Evolutionary conservation across 2,888 invertebrate species (phyloP), one percentile per base, ranked within the genome.

Genomic region (Leuctra nigra): DNA sequence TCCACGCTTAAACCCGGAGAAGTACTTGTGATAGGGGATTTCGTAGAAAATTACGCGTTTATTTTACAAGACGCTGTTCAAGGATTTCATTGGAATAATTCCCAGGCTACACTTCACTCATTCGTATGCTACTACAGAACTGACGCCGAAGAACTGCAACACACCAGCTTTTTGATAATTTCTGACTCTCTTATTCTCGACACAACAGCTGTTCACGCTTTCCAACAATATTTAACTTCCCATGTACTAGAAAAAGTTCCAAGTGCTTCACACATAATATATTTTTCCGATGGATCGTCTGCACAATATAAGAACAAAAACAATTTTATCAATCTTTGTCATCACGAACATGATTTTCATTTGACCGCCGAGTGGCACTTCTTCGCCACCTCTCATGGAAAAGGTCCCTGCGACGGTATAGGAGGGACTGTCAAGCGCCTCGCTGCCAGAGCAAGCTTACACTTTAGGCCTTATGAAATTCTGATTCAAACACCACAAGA

Each of bases 391-490:
- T 47, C 60, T 16, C 61, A 62, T 53, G 59, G 61, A 2, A 61
- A 61, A 46, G 56, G 57, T 23, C 35, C 61, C 4, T 59, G 61
- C 48, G 61, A 62, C 55, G 61, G 55, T 41, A 38, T 61, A 14
- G 64, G 61, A 25, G 63, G 62, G 18, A 58, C 61, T 7, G 35
- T 63, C 4, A 63, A 65, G 46, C 38, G 62, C 48, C 41, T 61
- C 14, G 62, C 61, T 24, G 57, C 63, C 22, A 47, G 47, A 33
- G 61, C 60, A 4, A 62, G 62, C 48, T 46, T 62, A 13, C 58
- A 59, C 41, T n/a, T n/a, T n/a, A 55, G 54, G 25, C 47, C 57
- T 4, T 41, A 33, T 25, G 14, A 23, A n/a, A 48, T 58, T 24
- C 56, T 56, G 11, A 56, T 59, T 20, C 38, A 35, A 35, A 53